These are phyloP conservation scores for Falco columbarius DNA, from an alignment of 2,797 vertebrate species.

Conservation along the genomic window DNA sequence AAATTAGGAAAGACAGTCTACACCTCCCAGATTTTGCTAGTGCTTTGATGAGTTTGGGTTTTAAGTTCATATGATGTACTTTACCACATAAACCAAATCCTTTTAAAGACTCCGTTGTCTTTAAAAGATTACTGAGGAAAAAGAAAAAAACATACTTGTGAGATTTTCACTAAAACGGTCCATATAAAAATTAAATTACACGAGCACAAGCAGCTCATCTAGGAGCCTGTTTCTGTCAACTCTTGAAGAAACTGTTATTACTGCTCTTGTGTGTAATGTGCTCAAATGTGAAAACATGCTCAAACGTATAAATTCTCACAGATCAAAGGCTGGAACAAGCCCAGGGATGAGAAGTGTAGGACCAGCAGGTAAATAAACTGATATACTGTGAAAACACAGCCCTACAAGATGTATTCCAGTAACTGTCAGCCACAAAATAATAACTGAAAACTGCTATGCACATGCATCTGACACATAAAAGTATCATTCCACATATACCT, in stretches of 20 bases:
- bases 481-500: background rate
- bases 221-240: background rate
- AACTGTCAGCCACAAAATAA: background rate
- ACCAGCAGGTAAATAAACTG: background rate
- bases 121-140: background rate
- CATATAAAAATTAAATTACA: background rate
- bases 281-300: background rate
- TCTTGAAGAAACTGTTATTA: background rate
- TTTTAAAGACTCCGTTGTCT: background rate
- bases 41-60: background rate
- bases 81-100: background rate
- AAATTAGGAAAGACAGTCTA: background rate
- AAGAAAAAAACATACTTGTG: accelerated
- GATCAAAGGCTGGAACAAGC: background rate
- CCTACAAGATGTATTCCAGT: background rate
- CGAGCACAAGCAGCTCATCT: background rate
- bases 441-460: background rate
- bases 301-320: background rate
- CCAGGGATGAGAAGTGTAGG: background rate
- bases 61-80: background rate
- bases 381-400: background rate
- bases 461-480: background rate
- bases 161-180: background rate
- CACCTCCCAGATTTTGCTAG: background rate
- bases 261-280: background rate